Conservation (phyloP, 1,140 invertebrate species). For the Ruditapes philippinarum region DNA sequence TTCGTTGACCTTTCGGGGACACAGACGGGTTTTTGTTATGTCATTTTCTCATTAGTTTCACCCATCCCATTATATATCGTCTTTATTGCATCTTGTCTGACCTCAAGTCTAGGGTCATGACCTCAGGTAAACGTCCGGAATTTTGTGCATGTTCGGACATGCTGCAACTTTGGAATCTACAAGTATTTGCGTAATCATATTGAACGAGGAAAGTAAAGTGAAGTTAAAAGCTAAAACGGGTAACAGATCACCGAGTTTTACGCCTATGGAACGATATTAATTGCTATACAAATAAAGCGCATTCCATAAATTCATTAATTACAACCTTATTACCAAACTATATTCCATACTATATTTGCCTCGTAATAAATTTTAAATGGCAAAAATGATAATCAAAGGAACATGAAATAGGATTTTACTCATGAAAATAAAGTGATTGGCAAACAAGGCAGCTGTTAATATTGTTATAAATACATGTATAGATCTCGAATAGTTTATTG, state of each 20-base stretch:
- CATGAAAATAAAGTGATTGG: too few relatives aligned
- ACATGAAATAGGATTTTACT: too few relatives aligned
- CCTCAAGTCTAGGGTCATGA: not conserved
- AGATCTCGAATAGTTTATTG: too few relatives aligned
- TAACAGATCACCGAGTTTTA: not conserved
- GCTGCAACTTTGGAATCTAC: not conserved
- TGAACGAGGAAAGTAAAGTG: too few relatives aligned
- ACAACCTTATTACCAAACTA: not conserved
- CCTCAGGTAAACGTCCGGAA: not conserved
- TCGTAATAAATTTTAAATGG: too few relatives aligned
- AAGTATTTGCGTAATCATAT: too few relatives aligned
- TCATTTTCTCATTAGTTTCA: constrained; percentile 4
- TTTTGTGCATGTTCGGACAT: too few relatives aligned
- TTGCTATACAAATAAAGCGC: not conserved
- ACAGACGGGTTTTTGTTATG: not conserved
- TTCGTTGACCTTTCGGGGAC: not conserved
- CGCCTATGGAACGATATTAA: not conserved
- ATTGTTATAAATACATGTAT: too few relatives aligned
- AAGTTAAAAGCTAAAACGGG: not conserved
- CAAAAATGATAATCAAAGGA: too few relatives aligned
- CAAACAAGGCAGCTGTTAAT: too few relatives aligned
- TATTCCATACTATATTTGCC: too few relatives aligned
- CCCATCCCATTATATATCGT: not conserved
- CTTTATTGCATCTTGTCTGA: not conserved
- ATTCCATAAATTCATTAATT: constrained; percentile 20